Evolutionary conservation across 1,140 invertebrate species (phyloP).

Genomic region (Cotesia chilonis): DNA sequence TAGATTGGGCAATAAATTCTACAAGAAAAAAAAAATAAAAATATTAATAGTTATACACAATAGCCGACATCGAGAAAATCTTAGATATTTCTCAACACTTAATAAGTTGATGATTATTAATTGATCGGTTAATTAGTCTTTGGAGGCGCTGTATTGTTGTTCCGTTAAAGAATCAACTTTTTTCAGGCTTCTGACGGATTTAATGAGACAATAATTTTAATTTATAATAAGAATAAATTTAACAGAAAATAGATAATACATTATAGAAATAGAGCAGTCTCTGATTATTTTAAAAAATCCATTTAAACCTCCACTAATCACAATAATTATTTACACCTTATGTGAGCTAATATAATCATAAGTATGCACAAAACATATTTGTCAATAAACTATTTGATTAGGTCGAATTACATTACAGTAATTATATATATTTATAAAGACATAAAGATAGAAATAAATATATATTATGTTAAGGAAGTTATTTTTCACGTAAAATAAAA

Average conservation of each 20-base stretch:
- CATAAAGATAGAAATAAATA: constrained; percentile 14
- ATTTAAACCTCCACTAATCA: constrained; percentile 54
- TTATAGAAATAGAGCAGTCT: not conserved
- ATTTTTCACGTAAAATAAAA: constrained; percentile 13
- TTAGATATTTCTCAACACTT: constrained; percentile 27
- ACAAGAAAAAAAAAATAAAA: not conserved
- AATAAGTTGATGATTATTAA: constrained; percentile 36
- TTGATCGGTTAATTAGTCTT: constrained; percentile 57
- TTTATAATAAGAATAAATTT: constrained; percentile 8
- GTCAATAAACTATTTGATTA: not conserved
- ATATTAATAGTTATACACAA: constrained; percentile 11
- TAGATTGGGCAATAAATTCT: constrained; percentile 31
- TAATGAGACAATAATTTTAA: constrained; percentile 17
- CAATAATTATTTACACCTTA: constrained; percentile 50
- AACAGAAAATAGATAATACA: constrained; percentile 10
- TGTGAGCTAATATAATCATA: too few species aligned
- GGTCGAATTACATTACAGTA: not conserved
- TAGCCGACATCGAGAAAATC: constrained; percentile 37
- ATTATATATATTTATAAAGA: constrained; percentile 10
- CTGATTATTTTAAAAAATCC: constrained; percentile 29
- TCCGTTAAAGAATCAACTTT: constrained; percentile 56
- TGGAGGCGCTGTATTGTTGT: constrained; percentile 64
- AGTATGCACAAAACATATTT: not conserved
- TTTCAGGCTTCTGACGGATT: constrained; percentile 59
- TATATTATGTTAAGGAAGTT: not conserved